Evolutionary conservation across 2,888 invertebrate genomes (phyloP).

Genomic region (Trachelus iudaicus): DNA sequence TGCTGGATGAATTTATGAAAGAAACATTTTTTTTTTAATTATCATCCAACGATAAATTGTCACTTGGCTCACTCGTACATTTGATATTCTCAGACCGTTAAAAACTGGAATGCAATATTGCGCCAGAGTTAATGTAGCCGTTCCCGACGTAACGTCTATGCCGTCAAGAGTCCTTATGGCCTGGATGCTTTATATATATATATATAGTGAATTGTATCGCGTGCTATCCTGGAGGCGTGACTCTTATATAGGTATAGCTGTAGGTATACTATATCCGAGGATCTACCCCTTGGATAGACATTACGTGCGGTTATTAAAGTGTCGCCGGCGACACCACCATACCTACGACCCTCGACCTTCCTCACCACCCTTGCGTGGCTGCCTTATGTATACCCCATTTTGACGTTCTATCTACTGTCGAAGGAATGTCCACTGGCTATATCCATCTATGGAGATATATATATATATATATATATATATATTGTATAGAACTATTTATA

Average conservation of each 20-base stretch:
- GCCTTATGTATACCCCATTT: background rate
- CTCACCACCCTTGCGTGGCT: background rate
- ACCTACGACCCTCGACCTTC: background rate
- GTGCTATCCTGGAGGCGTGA: background rate
- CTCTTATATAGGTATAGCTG: conserved; percentile 1
- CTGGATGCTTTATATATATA: background rate
- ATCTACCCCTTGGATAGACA: conserved; percentile 22
- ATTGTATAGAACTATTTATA: no score
- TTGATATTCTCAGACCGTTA: conserved; percentile 29
- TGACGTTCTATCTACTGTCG: background rate
- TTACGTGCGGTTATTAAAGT: conserved; percentile 53
- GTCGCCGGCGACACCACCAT: conserved; percentile 35
- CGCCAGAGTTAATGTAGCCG: conserved; percentile 40
- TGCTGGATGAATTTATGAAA: background rate
- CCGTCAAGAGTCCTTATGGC: background rate
- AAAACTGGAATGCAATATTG: conserved; percentile 42
- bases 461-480: no score
- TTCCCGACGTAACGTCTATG: conserved; percentile 1
- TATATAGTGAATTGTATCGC: background rate
- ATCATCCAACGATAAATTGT: background rate
- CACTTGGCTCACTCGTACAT: background rate
- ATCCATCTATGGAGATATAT: background rate
- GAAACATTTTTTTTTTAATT: background rate
- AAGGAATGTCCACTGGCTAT: background rate
- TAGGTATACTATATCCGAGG: background rate